phyloP scores from a whole-genome alignment of 2,113 vertebrate species.

The Marmota monax region DNA sequence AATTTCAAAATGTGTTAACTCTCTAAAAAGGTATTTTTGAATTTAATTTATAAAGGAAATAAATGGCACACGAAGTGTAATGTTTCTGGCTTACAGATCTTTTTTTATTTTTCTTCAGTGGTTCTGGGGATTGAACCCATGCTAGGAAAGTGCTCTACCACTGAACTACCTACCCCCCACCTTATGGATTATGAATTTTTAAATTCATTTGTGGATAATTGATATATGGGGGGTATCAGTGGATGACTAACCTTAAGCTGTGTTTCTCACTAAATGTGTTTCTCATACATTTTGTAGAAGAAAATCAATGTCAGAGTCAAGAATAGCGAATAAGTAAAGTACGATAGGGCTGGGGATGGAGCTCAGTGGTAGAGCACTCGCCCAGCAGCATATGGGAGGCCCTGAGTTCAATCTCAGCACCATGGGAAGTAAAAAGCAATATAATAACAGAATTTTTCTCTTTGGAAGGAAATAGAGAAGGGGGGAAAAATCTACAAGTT shows the following conservation, averaged over 20 bases:
- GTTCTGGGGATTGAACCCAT: not conserved
- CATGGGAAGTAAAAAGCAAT: not conserved
- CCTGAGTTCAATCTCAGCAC: not conserved
- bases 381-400: not conserved
- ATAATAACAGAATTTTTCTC: constrained; percentile 77
- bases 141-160: not conserved
- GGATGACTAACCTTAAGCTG: not conserved
- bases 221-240: not conserved
- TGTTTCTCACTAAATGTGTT: constrained; percentile 52
- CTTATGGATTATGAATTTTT: not conserved
- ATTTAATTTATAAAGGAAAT: constrained; percentile 29
- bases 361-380: not conserved
- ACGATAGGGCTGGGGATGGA: constrained; percentile 47
- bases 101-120: not conserved
- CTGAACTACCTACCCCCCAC: not conserved
- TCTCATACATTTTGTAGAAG: constrained; percentile 75
- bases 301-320: constrained; percentile 86
- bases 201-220: constrained; percentile 22
- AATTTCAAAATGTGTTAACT: constrained; percentile 48
- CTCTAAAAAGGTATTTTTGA: constrained; percentile 48
- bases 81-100: not conserved
- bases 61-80: not conserved
- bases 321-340: constrained; percentile 77
- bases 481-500: constrained; percentile 48
- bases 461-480: constrained; percentile 67